Base-by-base conservation (phyloP, 1,140 invertebrate species). In the Lepeophtheirus salmonis region DNA sequence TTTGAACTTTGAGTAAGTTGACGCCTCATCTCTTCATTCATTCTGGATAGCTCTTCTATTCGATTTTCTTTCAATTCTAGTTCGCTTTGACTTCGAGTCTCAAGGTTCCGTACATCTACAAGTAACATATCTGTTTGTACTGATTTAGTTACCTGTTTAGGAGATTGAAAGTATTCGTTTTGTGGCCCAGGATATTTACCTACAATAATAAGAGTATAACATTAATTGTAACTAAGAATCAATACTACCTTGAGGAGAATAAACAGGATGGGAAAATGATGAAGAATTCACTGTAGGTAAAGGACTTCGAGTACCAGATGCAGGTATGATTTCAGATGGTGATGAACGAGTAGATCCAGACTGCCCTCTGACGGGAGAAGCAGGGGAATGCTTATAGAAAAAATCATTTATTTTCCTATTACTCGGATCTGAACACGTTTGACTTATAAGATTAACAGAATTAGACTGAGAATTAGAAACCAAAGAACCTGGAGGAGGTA, bases 1-100 rank as follows among this genome's bases (percentile, higher is more conserved):
- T 95, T 94, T 73, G 89, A 87, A 75, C 94, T 87, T 70, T 81
- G 82, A 70, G 83, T 80, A 68, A 95, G 78, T 78, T 95, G 89
- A 75, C 86, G 82, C 74, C 85, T 84, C 68, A 95, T 78, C 74
- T 96, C 91, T 70, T 97, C 91, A 69, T 83, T 76, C 71, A 73
- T 73, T 68, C 71, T 69, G 24, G 49, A 16, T 60, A 63, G 61
- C 64, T 64, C 64, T 58, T 62, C 65, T 67, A 68, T 69, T 67
- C 68, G 65, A 63, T 65, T 64, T 63, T 26, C 62, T 60, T 62
- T 63, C 57, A 64, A 57, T 26, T 57, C 62, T 26, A 49, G 54
- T 22, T 50, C 63, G 17, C 24, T 25, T 2, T 21, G 23, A 13
- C 18, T 26, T 20, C 52, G 41, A 22, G 24, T 50, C 26, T 49